Percentiles rank a stretch among this genome's conserved stretches.
These are phyloP conservation scores for Oxygymnocypris stewartii DNA, from an alignment of 2,113 vertebrate species.

Conservation along the genomic window DNA sequence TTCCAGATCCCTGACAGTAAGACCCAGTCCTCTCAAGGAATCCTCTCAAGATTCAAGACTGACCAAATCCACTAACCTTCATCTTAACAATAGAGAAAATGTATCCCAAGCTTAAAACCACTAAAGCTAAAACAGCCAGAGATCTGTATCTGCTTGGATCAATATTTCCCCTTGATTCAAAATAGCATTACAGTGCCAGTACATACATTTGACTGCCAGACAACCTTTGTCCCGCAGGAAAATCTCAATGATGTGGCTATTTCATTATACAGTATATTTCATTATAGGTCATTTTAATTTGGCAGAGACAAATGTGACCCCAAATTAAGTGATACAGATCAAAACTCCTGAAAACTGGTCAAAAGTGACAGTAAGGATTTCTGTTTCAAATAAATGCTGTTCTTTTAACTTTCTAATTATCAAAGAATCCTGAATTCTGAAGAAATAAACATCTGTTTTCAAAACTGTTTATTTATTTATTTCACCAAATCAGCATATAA, in stretches of 20 bases:
- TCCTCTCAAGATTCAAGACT: not conserved
- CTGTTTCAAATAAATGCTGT: not conserved
- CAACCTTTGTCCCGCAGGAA: not conserved
- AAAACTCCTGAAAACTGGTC: not conserved
- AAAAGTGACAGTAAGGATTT: not conserved
- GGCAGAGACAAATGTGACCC: not conserved
- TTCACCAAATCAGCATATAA: too few species aligned
- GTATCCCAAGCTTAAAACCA: not conserved
- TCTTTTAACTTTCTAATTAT: not conserved
- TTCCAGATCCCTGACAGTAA: too few species aligned
- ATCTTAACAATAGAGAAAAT: not conserved
- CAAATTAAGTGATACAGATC: not conserved
- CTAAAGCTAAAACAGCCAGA: not conserved
- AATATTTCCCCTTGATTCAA: not conserved
- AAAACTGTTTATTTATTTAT: too few species aligned
- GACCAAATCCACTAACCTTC: not conserved
- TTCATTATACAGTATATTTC: not conserved
- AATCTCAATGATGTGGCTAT: not conserved
- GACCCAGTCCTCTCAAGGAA: not conserved
- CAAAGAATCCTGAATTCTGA: not conserved
- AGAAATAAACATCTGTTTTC: too few species aligned
- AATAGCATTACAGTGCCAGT: slow-evolving; percentile 6
- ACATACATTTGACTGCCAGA: not conserved
- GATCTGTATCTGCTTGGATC: not conserved
- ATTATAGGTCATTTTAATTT: not conserved